Evolutionary conservation across 2,888 invertebrate genomes (phyloP), one percentile per base, ranked within the genome.

Genomic region (Scaptomyza cyrtandrae): DNA sequence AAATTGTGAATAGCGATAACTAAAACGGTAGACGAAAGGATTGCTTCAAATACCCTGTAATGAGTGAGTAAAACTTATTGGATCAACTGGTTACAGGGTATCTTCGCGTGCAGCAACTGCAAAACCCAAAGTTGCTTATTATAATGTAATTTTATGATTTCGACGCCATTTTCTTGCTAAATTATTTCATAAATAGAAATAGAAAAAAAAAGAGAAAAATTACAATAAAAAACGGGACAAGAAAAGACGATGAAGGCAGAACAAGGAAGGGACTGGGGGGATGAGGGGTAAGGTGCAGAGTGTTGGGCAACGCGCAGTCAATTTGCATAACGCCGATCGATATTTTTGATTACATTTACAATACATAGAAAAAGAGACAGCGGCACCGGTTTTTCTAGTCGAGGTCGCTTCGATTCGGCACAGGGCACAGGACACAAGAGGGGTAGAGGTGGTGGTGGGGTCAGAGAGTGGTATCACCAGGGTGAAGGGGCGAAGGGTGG

Each of bases 251-350:
- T 14, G 29, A 19, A 19, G n/a, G 39, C n/a, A n/a, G n/a, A n/a
- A n/a, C n/a, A 27, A 14, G 29, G 13, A 3, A 10, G 45, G n/a
- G 4, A 7, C 9, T 4, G 27, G 59, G 53, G 44, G 16, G 19
- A 5, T 0, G 35, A 45, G 59, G 62, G 50, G 60, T 52, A 61
- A 53, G 73, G 74, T 19, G 33, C 13, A n/a, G 72, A 69, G 75
- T 69, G 64, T 60, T 60, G 64, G 67, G 53, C 63, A 60, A 78
- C 78, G 78, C 86, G 83, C 89, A 89, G 89, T 91, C 90, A 90
- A 90, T 90, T 90, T 90, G 90, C 90, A 90, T 90, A 90, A 91
- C 91, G 84, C 90, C 90, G 90, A 90, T 90, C 91, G 91, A 90
- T 90, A 90, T 88, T 91, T 89, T 84, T 89, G 83, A 81, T 78